Conservation (phyloP, 2,888 invertebrate species). For the Troglohyphantes excavatus region DNA sequence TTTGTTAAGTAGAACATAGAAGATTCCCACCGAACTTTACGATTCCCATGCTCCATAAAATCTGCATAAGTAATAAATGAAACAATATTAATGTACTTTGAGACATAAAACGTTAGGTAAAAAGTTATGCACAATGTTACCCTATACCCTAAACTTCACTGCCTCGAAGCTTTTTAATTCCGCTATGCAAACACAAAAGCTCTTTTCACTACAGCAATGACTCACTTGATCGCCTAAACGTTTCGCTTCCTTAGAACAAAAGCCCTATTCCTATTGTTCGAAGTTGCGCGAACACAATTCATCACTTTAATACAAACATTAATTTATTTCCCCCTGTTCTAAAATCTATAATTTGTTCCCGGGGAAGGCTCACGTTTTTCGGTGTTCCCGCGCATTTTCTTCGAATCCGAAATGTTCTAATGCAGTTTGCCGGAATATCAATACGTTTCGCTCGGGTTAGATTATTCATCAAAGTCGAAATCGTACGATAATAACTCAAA, state of each 20-base stretch:
- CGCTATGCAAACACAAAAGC: not conserved
- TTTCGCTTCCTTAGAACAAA: not conserved
- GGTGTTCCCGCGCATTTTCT: not conserved
- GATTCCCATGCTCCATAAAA: not conserved
- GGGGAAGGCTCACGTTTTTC: constrained; percentile 16
- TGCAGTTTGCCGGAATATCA: constrained; percentile 7
- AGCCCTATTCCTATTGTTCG: constrained; percentile 29
- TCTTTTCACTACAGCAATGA: not conserved
- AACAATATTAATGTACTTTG: constrained; percentile 5
- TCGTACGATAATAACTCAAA: constrained; percentile 26
- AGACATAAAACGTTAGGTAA: not conserved
- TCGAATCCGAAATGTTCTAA: not conserved
- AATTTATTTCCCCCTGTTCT: constrained; percentile 46
- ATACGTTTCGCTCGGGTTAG: not conserved
- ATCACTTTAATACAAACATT: constrained; percentile 47
- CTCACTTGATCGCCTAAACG: not conserved
- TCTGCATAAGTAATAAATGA: not conserved
- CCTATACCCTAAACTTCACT: not conserved
- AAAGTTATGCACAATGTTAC: not conserved
- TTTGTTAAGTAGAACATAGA: too few relatives aligned
- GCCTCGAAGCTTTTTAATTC: not conserved
- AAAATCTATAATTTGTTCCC: constrained; percentile 49
- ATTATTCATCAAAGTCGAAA: constrained; percentile 42
- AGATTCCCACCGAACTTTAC: not conserved
- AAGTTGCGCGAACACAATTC: constrained; percentile 34